Percentiles rank a stretch among this genome's conserved stretches.
Evolutionary conservation across 2,797 vertebrate species (phyloP).

Genomic region (Leptatherina wallacei): DNA sequence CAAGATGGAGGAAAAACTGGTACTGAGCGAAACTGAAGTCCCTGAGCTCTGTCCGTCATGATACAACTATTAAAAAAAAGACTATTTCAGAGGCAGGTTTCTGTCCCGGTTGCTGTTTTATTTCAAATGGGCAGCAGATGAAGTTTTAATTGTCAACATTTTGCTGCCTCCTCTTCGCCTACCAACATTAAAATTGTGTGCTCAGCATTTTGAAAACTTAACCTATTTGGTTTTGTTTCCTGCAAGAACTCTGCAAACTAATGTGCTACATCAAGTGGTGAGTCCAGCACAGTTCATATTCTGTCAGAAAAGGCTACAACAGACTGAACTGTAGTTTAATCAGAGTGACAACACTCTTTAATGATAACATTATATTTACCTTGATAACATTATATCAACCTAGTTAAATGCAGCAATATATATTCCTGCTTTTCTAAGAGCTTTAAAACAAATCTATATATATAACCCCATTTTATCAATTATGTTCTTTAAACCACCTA

Average conservation of each 20-base stretch:
- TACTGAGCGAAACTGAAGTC: background rate
- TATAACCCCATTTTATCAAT: conserved; percentile 7
- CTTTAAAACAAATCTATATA: background rate
- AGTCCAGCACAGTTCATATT: background rate
- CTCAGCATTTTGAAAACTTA: too few species aligned
- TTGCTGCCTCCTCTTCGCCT: background rate
- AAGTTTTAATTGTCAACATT: background rate
- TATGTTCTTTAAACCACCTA: background rate
- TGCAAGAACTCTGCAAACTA: too few species aligned
- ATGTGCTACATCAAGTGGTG: background rate
- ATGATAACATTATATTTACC: background rate
- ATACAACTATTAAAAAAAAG: background rate
- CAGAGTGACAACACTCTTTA: background rate
- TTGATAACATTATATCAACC: background rate
- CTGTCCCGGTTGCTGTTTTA: background rate
- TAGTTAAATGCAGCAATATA: background rate
- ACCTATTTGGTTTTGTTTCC: too few species aligned
- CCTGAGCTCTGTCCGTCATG: background rate
- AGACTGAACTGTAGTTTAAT: too few species aligned
- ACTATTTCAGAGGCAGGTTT: background rate
- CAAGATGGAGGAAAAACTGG: background rate
- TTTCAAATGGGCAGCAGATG: background rate
- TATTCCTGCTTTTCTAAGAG: too few species aligned
- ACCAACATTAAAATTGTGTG: too few species aligned
- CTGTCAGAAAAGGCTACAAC: background rate